Evolutionary conservation across 2,888 invertebrate genomes (phyloP).

Genomic region (Stramonita haemastoma): DNA sequence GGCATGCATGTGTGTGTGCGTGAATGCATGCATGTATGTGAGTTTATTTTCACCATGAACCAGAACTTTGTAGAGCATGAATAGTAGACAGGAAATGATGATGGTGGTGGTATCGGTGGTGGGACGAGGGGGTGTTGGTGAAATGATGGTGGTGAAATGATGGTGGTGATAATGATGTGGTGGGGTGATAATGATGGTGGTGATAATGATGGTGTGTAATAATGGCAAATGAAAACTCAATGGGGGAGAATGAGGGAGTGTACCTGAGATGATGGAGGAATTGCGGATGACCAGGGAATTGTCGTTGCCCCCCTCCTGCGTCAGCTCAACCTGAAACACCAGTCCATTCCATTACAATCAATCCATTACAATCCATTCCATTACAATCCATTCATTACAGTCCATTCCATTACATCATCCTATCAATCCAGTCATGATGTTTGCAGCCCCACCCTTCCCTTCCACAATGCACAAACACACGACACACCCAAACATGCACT

Average conservation of each 20-base stretch:
- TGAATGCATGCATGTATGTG: too few relatives aligned
- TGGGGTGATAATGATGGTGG: not conserved
- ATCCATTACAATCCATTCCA: too few relatives aligned
- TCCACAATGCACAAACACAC: not conserved
- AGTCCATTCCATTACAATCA: too few relatives aligned
- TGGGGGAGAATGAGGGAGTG: slow-evolving; percentile 1
- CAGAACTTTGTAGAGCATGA: too few relatives aligned
- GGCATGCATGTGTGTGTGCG: too few relatives aligned
- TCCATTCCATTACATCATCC: too few relatives aligned
- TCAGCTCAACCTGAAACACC: slow-evolving; percentile 24
- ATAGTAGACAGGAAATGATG: too few relatives aligned
- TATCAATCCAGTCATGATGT: too few relatives aligned
- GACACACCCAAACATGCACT: not conserved
- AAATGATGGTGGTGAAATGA: not conserved
- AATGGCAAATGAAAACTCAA: too few relatives aligned
- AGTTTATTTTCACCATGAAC: too few relatives aligned
- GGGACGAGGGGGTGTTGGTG: not conserved
- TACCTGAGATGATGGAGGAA: slow-evolving; percentile 73
- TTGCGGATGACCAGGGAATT: slow-evolving; percentile 75
- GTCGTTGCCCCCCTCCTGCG: slow-evolving; percentile 57
- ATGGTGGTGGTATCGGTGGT: too few relatives aligned
- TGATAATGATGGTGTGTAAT: not conserved
- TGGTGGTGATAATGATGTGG: not conserved
- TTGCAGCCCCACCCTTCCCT: not conserved
- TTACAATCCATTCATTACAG: too few relatives aligned